Base-by-base conservation (phyloP, 2,797 vertebrate genomes). In the Pampus argenteus region DNA sequence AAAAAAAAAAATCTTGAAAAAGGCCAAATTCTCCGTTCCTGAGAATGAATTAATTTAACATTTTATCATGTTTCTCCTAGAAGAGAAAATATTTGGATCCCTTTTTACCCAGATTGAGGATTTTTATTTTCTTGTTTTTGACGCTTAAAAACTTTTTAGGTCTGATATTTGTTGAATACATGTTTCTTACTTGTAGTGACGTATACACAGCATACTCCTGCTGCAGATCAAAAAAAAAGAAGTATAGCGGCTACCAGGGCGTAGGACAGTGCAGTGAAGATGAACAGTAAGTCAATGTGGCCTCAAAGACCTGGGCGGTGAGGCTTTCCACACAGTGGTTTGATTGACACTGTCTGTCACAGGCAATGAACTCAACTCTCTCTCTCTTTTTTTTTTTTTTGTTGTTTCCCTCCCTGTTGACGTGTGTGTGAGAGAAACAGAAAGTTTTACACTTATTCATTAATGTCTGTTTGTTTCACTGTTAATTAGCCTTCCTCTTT, bases 311-410 rank as follows among this genome's bases (percentile, higher is more conserved):
- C 60, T 86, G 84, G 79, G 84, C 79, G 84, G 61, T 44, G 44
- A 74, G 31, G 26, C 54, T 86, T 85, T 85, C 77, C 87, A 84
- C 82, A 60, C 82, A 49, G 66, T 48, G 3, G 71, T 87, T 88
- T 91, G 90, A 91, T 78, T 87, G 88, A 91, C 89, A 86, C 59
- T 49, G 76, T 86, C 83, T 68, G 66, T 90, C 87, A 74, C 40
- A 63, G 71, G 48, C 85, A 68, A 82, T 89, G 78, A 87, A 83
- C 85, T 82, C 77, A n/a, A 66, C 69, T 79, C 28, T 44, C 22
- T 26, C 9, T 17, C 2, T 17, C 15, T 52, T 10, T 34, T 23
- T 29, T 13, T 55, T 14, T 14, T 2, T 36, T 28, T 22, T 47
- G 20, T 34, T n/a, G n/a, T 54, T 36, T 62, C n/a, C 1, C 13